Conservation (phyloP, 2,888 invertebrate genomes). For the Watsonalla binaria region DNA sequence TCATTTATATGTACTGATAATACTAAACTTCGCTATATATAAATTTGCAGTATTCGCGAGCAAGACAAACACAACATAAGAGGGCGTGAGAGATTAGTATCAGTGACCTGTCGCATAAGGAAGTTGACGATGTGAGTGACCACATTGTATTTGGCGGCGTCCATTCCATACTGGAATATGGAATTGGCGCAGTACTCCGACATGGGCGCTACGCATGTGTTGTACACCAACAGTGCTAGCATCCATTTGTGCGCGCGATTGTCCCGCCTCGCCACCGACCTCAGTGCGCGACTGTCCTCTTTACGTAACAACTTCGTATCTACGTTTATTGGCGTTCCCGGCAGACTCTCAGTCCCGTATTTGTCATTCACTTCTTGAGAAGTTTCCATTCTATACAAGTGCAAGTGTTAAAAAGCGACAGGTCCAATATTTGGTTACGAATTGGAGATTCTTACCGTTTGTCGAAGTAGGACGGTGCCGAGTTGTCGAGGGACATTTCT, state of each 20-base stretch:
- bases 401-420: conserved; percentile 12
- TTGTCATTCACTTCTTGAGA: conserved; percentile 36
- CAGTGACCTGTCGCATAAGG: conserved; percentile 58
- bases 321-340: conserved; percentile 11
- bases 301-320: conserved; percentile 15
- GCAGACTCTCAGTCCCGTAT: conserved; percentile 7
- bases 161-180: conserved; percentile 63
- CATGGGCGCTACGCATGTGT: conserved; percentile 65
- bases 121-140: conserved; percentile 48
- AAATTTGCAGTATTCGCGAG: too few relatives aligned
- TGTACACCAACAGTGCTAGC: conserved; percentile 62
- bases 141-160: conserved; percentile 64
- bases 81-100: too few relatives aligned
- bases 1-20: too few relatives aligned
- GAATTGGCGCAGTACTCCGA: conserved; percentile 62
- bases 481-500: conserved; percentile 40
- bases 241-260: conserved; percentile 58
- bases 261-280: conserved; percentile 6
- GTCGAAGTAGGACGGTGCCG: conserved; percentile 57
- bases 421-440: conserved; percentile 4
- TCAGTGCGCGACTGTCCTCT: background rate
- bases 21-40: too few relatives aligned
- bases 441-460: conserved; percentile 45
- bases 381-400: conserved; percentile 50
- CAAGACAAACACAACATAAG: background rate